Base-by-base conservation (phyloP, 2,797 vertebrate species). In the Mionectes olivaceus region DNA sequence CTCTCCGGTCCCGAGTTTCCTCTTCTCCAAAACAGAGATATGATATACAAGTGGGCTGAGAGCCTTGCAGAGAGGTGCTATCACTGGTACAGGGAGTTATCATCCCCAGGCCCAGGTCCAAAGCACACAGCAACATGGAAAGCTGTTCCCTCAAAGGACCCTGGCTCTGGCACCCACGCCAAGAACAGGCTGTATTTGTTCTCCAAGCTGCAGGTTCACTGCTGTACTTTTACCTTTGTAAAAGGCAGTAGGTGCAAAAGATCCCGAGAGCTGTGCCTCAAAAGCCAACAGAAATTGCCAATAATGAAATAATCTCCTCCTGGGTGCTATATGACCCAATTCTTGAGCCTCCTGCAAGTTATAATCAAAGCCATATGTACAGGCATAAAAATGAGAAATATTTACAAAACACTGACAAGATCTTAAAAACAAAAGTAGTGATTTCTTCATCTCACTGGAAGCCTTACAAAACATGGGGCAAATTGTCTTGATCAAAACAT, bases 361-460 rank as follows among this genome's bases (percentile, higher is more conserved):
- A 84, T 50, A 73, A 63, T 90, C 30, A 15, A 92, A 95, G 43
- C 60, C 89, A 77, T 75, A 52, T 68, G 65, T 89, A 59, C 37
- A 82, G 74, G 65, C 87, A 88, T 74, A 86, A 90, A 83, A 82
- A 92, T 39, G 37, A 84, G 59, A 73, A 86, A 86, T 95, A 89
- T 96, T 97, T 94, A 96, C 67, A 92, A 78, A 95, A 78, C 52
- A 59, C 41, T 94, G 89, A 78, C 91, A 96, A 96, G 76, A 85
- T 70, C 85, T 95, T 96, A 88, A 95, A 89, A 95, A 94, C 95
- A 97, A 94, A 96, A 88, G 50, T 39, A 77, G 78, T 44, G 35
- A 95, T 96, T 96, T 97, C 78, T 85, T 94, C 93, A 94, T 87
- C 60, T 85, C n/a, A 8, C 52, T 93, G 90, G 89, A 96, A 94